Percentiles rank a stretch among this genome's conserved stretches.
phyloP scores from a whole-genome alignment of 2,888 invertebrate species.

The Orthosia cruda region DNA sequence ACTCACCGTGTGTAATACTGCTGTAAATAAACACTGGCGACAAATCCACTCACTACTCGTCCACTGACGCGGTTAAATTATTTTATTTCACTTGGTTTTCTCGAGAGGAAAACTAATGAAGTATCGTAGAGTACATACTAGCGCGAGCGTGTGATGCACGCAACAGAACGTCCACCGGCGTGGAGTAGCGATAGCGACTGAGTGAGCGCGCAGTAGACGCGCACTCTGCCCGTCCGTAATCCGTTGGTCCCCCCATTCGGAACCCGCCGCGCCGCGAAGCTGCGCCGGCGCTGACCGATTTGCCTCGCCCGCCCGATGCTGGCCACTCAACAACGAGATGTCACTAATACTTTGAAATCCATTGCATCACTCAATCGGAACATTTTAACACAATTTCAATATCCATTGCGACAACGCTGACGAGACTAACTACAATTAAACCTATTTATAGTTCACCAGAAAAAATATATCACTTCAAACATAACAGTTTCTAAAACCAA shows the following conservation, averaged over 20 bases:
- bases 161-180: constrained; percentile 54
- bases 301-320: constrained; percentile 69
- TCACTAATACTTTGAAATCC: constrained; percentile 66
- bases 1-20: constrained; percentile 78
- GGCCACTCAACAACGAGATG: constrained; percentile 68
- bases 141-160: constrained; percentile 24
- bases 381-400: constrained; percentile 29
- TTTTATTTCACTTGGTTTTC: constrained; percentile 89
- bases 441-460: constrained; percentile 23
- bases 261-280: constrained; percentile 53
- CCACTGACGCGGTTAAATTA: constrained; percentile 70
- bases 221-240: constrained; percentile 68
- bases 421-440: constrained; percentile 17
- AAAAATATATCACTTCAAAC: neutral
- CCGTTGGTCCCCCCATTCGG: constrained; percentile 77
- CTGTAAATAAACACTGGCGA: constrained; percentile 68
- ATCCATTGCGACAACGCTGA: constrained; percentile 12
- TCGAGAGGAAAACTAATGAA: constrained; percentile 86
- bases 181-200: constrained; percentile 79
- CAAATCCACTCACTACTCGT: constrained; percentile 81
- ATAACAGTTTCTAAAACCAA: constrained; percentile 5
- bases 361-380: constrained; percentile 65
- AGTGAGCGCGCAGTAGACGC: constrained; percentile 29
- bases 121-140: constrained; percentile 73
- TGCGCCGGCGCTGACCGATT: constrained; percentile 83